A percentile compares a stretch with the other conserved stretches of the same genome.
phyloP scores from a whole-genome alignment of 1,140 invertebrate genomes.

The Drosophila repletoides region DNA sequence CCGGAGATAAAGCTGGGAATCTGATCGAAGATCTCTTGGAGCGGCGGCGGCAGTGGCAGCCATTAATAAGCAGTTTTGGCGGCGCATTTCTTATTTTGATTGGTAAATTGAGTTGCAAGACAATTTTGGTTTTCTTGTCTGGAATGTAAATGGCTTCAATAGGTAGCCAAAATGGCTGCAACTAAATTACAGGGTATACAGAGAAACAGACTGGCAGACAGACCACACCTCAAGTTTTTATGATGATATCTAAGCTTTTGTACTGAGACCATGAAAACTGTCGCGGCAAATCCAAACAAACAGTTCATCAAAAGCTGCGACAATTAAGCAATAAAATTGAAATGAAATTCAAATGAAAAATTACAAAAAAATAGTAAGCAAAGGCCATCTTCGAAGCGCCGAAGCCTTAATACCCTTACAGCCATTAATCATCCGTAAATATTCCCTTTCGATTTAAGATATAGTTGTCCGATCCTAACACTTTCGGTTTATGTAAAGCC shows the following conservation, averaged over 20 bases:
- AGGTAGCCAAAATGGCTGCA: conserved; percentile 68
- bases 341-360: conserved; percentile 78
- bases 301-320: conserved; percentile 77
- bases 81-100: conserved; percentile 79
- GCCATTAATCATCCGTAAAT: too few species aligned
- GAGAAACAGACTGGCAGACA: not conserved
- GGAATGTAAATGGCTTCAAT: conserved; percentile 73
- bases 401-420: too few species aligned
- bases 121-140: conserved; percentile 39
- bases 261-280: conserved; percentile 50
- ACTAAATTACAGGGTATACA: conserved; percentile 59
- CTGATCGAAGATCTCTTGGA: too few species aligned
- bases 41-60: conserved; percentile 54
- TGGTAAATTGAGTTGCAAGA: conserved; percentile 77
- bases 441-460: too few species aligned
- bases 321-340: conserved; percentile 65
- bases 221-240: conserved; percentile 22
- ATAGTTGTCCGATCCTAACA: too few species aligned
- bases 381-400: too few species aligned
- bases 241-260: conserved; percentile 6
- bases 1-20: not conserved
- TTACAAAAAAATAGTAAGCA: not conserved
- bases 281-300: conserved; percentile 80
- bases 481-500: too few species aligned
- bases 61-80: conserved; percentile 79